phyloP scores from a whole-genome alignment of 2,113 vertebrate genomes.

The Eretmochelys imbricata region DNA sequence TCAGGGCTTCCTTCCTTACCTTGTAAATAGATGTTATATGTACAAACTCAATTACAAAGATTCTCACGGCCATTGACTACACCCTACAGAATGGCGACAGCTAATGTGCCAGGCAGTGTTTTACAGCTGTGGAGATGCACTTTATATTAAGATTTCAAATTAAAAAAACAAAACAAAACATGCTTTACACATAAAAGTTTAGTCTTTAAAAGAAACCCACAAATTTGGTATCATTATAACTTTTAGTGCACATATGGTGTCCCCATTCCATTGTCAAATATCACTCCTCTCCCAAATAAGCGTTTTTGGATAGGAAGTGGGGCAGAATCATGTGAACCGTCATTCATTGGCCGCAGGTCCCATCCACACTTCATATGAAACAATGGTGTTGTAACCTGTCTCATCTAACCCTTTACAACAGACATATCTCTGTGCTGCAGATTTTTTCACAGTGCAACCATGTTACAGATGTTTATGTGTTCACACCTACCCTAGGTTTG shows the following conservation, averaged over 20 bases:
- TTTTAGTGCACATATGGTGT: conserved; percentile 72
- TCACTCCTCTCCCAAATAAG: background rate
- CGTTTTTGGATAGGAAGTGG: background rate
- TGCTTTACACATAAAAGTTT: conserved; percentile 35
- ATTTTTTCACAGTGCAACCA: background rate
- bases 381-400: too few species aligned
- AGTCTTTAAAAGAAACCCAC: conserved; percentile 47
- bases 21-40: background rate
- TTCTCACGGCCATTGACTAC: background rate
- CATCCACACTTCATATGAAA: background rate
- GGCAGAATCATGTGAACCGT: background rate
- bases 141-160: background rate
- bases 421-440: background rate
- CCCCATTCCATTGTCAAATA: background rate
- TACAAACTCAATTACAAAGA: background rate
- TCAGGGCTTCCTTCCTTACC: background rate
- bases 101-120: background rate
- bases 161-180: background rate
- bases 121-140: background rate
- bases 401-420: background rate
- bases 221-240: conserved; percentile 72
- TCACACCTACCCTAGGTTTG: background rate
- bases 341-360: background rate
- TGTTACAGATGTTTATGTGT: background rate
- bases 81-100: background rate